phyloP scores from a whole-genome alignment of 2,797 vertebrate species.

The Serranus cabrilla region DNA sequence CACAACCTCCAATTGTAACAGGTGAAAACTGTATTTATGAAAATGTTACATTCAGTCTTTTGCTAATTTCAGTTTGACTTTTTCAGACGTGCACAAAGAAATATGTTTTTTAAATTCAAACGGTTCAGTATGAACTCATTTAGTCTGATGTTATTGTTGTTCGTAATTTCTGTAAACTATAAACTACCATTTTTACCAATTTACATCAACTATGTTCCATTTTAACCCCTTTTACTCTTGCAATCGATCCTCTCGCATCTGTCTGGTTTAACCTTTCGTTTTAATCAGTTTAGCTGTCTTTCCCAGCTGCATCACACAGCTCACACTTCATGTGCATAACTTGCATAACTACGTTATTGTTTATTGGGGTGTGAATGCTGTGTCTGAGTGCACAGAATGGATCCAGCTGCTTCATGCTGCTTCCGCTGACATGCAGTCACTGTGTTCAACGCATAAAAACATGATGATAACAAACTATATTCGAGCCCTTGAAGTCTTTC shows the following conservation, averaged over 20 bases:
- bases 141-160: too few relatives aligned
- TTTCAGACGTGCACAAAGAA: too few relatives aligned
- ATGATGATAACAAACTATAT: constrained; percentile 3
- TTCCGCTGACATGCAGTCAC: constrained; percentile 15
- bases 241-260: background rate
- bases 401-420: constrained; percentile 53
- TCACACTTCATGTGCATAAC: background rate
- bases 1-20: too few relatives aligned
- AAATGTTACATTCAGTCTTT: too few relatives aligned
- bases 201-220: background rate
- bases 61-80: too few relatives aligned
- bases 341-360: constrained; percentile 30
- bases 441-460: background rate
- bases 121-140: too few relatives aligned
- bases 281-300: background rate
- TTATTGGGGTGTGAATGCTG: constrained; percentile 48
- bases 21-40: too few relatives aligned
- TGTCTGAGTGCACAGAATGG: constrained; percentile 20
- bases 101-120: too few relatives aligned
- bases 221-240: background rate
- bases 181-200: too few relatives aligned
- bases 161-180: too few relatives aligned
- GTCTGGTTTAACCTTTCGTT: background rate
- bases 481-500: background rate
- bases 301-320: background rate